Conservation (phyloP, 2,888 invertebrate species). For the Campaea margaritaria region DNA sequence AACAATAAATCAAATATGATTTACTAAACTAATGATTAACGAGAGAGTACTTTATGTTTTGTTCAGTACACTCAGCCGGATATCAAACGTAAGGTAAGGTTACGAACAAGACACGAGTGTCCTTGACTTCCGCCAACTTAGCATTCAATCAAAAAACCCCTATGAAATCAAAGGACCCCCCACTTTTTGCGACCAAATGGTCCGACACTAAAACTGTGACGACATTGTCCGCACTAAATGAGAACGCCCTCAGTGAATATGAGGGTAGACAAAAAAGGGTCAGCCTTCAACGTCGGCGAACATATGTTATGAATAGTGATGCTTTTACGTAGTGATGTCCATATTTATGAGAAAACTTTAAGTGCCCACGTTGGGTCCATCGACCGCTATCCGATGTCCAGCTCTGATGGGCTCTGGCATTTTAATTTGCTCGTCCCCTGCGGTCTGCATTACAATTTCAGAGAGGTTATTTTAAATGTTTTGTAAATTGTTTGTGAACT, state of each 20-base stretch:
- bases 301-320: conserved; percentile 64
- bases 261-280: conserved; percentile 60
- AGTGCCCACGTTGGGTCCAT: conserved; percentile 38
- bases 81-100: background rate
- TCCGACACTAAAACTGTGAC: conserved; percentile 41
- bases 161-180: conserved; percentile 31
- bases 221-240: conserved; percentile 44
- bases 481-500: conserved; percentile 26
- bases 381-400: conserved; percentile 25
- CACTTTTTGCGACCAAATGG: conserved; percentile 40
- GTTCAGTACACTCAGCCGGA: background rate
- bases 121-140: conserved; percentile 24
- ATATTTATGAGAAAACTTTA: conserved; percentile 66
- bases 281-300: conserved; percentile 43
- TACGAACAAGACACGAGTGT: background rate
- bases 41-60: no score
- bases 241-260: conserved; percentile 43
- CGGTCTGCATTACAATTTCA: conserved; percentile 26
- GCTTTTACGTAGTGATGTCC: conserved; percentile 51
- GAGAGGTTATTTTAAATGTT: conserved; percentile 23
- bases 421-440: conserved; percentile 30
- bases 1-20: no score
- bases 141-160: conserved; percentile 29
- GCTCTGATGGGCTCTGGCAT: conserved; percentile 26
- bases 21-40: no score